Percentiles rank a stretch among this genome's conserved stretches.
Conservation (phyloP, 2,888 invertebrate genomes). For the Drosophila parthenogenetica region DNA sequence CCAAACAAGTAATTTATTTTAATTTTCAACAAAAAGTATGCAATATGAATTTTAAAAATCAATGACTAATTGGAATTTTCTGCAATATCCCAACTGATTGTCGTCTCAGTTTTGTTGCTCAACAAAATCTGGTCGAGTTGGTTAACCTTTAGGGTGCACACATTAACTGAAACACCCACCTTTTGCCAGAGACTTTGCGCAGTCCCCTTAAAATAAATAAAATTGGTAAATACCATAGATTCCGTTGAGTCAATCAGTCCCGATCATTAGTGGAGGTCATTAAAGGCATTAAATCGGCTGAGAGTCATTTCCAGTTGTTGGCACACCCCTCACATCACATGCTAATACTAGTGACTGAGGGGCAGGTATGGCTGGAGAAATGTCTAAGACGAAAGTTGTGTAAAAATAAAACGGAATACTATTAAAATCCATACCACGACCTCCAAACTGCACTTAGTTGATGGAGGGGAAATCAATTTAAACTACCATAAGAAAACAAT, state of each 20-base stretch:
- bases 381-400: conserved; percentile 35
- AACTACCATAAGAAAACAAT: neutral
- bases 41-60: neutral
- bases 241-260: conserved; percentile 71
- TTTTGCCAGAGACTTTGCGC: conserved; percentile 11
- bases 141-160: neutral
- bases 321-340: conserved; percentile 44
- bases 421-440: conserved; percentile 39
- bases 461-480: conserved; percentile 24
- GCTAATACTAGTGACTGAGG: conserved; percentile 24
- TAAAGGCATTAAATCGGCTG: conserved; percentile 70
- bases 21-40: conserved; percentile 4
- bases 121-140: neutral
- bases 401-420: conserved; percentile 55
- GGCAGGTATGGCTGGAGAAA: conserved; percentile 17
- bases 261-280: conserved; percentile 78
- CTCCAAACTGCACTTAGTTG: conserved; percentile 25
- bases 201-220: conserved; percentile 57
- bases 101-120: neutral
- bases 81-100: neutral
- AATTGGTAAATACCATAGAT: conserved; percentile 53
- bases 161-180: conserved; percentile 6
- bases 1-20: neutral
- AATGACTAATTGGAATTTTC: neutral
- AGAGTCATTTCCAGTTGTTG: conserved; percentile 11